Evolutionary conservation across 1,140 invertebrate species (phyloP), one percentile per base, ranked within the genome.

Genomic region (Bicyclus anynana): DNA sequence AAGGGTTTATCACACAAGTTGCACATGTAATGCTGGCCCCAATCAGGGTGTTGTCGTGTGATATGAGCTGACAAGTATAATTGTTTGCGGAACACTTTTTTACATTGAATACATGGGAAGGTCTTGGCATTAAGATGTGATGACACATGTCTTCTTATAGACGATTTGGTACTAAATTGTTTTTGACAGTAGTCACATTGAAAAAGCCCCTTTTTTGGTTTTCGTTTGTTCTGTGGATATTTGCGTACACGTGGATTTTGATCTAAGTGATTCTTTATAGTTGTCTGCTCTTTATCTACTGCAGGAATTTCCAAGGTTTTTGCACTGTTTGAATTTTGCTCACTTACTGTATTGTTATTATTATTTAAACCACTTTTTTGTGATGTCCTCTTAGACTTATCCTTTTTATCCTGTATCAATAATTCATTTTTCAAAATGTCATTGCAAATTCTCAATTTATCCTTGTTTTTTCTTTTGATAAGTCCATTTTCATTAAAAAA

Each of bases 101-200:
- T 89, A 74, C 96, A 97, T 55, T 94, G 91, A 10, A 91, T 87
- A 75, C 97, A 98, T 27, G 90, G 82, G 67, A 92, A 92, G 0
- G 91, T 89, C 91, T 92, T 2, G 91, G 89, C 64, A 72, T 82
- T 38, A 66, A 92, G 70, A 91, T 92, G 91, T 89, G 94, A 79
- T 42, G 88, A 77, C 12, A 89, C 75, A 62, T 92, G 91, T 70
- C 90, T 91, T 0, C 80, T 74, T 18, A 92, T 65, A 65, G 90
- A 89, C 54, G 89, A 84, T 65, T 89, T 90, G 14, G 74, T 84
- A 48, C 74, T 72, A 65, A 90, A 91, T 14, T 68, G 80, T 74
- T 91, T 92, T 2, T 83, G 59, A 57, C 91, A 92, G 20, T 81
- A 66, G 38, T 89, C 78, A 78, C 91, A 92, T 53, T 80, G 63